These are phyloP conservation scores for Numida meleagris DNA, from an alignment of 2,113 vertebrate species.

Conservation along the genomic window DNA sequence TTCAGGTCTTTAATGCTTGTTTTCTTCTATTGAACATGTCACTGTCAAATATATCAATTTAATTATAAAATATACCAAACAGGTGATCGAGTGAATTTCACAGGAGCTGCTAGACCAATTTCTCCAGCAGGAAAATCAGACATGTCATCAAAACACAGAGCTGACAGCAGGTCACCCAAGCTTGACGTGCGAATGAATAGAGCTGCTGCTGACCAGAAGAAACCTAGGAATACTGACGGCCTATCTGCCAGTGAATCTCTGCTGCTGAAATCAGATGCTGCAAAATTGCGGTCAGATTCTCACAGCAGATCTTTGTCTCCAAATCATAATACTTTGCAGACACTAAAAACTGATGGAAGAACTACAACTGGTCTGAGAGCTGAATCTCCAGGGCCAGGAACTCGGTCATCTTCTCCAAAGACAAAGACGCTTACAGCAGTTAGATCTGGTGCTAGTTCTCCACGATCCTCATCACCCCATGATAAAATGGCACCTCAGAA, in stretches of 20 bases:
- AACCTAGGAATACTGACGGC: constrained; percentile 83
- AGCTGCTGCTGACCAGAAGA: constrained; percentile 85
- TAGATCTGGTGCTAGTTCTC: constrained; percentile 85
- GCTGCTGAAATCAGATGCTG: constrained; percentile 92
- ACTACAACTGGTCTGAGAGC: constrained; percentile 83
- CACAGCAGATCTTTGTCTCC: constrained; percentile 96
- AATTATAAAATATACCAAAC: constrained; percentile 66
- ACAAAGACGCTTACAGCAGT: constrained; percentile 86
- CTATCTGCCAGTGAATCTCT: constrained; percentile 93
- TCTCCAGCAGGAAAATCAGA: constrained; percentile 85
- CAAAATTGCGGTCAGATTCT: constrained; percentile 94
- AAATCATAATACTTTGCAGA: constrained; percentile 97
- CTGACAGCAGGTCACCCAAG: constrained; percentile 88
- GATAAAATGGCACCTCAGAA: constrained; percentile 92
- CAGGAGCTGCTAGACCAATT: constrained; percentile 80
- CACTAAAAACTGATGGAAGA: constrained; percentile 91
- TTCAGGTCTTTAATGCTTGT: neutral
- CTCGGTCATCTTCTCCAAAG: constrained; percentile 92
- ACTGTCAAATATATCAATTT: constrained; percentile 37
- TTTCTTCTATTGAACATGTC: neutral
- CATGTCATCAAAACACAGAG: constrained; percentile 85
- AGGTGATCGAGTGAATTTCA: constrained; percentile 91
- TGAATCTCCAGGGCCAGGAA: constrained; percentile 93
- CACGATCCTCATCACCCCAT: constrained; percentile 87
- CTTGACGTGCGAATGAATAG: constrained; percentile 86